These are phyloP conservation scores for Morphnarchus princeps DNA, from an alignment of 2,113 vertebrate genomes.

Conservation along the genomic window DNA sequence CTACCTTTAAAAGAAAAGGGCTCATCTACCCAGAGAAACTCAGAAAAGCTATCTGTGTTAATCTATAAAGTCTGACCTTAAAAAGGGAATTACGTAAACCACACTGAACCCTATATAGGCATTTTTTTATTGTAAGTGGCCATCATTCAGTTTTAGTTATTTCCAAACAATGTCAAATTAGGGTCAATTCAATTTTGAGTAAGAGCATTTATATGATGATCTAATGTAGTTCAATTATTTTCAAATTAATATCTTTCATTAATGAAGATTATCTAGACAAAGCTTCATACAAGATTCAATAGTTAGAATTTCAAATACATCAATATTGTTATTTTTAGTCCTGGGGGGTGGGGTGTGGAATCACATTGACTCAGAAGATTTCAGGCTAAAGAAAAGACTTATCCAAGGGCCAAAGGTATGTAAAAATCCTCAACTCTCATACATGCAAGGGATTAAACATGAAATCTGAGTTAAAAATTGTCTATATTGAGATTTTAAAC, in stretches of 20 bases:
- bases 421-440: background rate
- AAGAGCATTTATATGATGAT: background rate
- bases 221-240: background rate
- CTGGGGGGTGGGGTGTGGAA: too few relatives aligned
- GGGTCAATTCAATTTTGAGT: background rate
- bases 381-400: background rate
- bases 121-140: background rate
- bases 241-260: background rate
- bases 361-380: background rate
- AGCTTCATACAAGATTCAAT: background rate
- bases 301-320: background rate
- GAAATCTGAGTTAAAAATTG: background rate
- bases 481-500: background rate
- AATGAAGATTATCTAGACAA: background rate
- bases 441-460: background rate
- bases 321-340: background rate
- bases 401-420: background rate
- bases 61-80: background rate
- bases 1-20: background rate
- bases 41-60: background rate
- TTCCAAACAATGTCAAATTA: background rate
- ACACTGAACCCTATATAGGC: background rate
- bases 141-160: background rate
- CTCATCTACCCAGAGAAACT: background rate
- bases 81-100: background rate